Base-by-base conservation (phyloP, 2,797 vertebrate species). In the Typhlichthys subterraneus region DNA sequence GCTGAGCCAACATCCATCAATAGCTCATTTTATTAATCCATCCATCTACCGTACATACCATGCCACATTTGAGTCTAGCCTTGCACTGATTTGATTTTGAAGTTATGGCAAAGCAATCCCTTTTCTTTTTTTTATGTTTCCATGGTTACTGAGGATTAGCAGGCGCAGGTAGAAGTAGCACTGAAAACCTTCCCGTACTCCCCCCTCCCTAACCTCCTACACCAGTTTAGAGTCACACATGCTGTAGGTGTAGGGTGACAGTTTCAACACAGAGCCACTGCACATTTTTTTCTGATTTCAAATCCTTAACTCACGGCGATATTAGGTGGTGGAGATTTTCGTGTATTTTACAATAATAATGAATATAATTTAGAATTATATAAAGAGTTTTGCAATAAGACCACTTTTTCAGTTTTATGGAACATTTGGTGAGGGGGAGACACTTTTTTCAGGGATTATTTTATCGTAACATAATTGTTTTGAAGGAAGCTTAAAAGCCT, bases 131-230 rank as follows among this genome's bases (percentile, higher is more conserved):
- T 74, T 23, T 17, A n/a, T 17, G 81, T 88, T 85, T 80, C 82
- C 69, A 80, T 86, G 84, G 86, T 76, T 76, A 84, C 84, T 61
- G 59, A 67, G 45, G 61, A 75, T 67, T 67, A 62, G 65, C 56
- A 79, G 56, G 76, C 59, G 61, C 73, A 79, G 74, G 76, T 80
- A 65, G 45, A 77, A 67, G 60, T 64, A 70, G 51, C 63, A 66
- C 48, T 45, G 57, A 69, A 12, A 11, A 29, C 23, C 23, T 29
- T 29, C 23, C 4, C 0, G 23, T 29, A 29, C 12, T 1, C n/a
- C n/a, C 46, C 11, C n/a, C 13, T 56, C 68, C 67, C 75, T 62
- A 29, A 53, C 71, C 47, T 9, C 19, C 68, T 38, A 70, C 31
- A 52, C 57, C 38, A 55, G 6, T 79, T 71, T 76, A 57, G 67